phyloP scores from a whole-genome alignment of 1,140 invertebrate species.

The Plutomurus gul region DNA sequence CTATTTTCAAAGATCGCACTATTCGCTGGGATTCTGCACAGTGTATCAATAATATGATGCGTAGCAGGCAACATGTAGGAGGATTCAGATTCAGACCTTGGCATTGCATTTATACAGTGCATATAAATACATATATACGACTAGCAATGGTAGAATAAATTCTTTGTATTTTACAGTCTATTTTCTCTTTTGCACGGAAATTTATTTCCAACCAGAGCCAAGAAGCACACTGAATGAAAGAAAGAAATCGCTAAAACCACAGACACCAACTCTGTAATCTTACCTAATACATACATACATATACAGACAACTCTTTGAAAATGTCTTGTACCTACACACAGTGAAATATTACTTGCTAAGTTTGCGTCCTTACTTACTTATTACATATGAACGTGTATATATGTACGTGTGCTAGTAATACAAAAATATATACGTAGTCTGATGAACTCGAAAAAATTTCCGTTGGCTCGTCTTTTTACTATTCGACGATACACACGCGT shows the following conservation, averaged over 20 bases:
- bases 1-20: slow-evolving; percentile 21
- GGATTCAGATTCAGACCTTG: too few relatives aligned
- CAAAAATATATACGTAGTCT: background rate
- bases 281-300: slow-evolving; percentile 8
- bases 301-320: background rate
- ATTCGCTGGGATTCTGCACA: background rate
- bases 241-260: slow-evolving; percentile 4
- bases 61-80: background rate
- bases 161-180: background rate
- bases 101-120: too few relatives aligned
- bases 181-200: background rate
- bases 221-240: background rate
- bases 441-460: slow-evolving; percentile 6
- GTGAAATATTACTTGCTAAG: too few relatives aligned
- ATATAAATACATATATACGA: too few relatives aligned
- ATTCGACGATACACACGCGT: too few relatives aligned
- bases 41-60: background rate
- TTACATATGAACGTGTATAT: too few relatives aligned
- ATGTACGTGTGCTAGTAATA: too few relatives aligned
- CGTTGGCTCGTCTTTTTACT: background rate
- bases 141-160: background rate
- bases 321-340: background rate
- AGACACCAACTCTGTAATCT: background rate
- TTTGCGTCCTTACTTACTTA: too few relatives aligned
- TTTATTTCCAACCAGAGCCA: background rate